Evolutionary conservation across 2,797 vertebrate genomes (phyloP).

Genomic region (Anguilla megastoma): DNA sequence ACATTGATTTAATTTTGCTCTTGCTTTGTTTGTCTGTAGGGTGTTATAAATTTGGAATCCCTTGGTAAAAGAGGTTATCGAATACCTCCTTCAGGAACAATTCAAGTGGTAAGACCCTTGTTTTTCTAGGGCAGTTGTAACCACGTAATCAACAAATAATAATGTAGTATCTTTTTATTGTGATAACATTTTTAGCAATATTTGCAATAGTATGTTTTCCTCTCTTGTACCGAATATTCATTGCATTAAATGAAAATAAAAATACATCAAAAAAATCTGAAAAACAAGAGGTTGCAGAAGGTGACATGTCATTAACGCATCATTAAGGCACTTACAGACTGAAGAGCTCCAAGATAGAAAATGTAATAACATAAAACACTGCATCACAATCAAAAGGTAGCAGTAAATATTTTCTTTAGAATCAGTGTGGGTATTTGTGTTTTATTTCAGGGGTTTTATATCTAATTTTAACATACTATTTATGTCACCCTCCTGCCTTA

Average conservation of each 20-base stretch:
- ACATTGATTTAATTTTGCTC: neutral
- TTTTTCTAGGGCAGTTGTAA: neutral
- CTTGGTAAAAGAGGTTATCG: constrained; percentile 98
- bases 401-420: neutral
- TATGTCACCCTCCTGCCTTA: neutral
- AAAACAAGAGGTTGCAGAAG: neutral
- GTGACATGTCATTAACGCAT: too few species aligned
- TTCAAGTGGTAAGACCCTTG: constrained; percentile 91
- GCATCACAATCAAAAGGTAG: neutral
- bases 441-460: neutral
- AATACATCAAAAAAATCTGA: neutral
- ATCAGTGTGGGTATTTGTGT: neutral
- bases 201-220: neutral
- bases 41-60: constrained; percentile 96
- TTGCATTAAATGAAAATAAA: neutral
- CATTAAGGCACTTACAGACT: too few species aligned
- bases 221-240: neutral
- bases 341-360: neutral
- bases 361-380: neutral
- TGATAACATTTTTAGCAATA: neutral
- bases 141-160: neutral
- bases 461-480: neutral
- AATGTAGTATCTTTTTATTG: neutral
- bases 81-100: constrained; percentile 99
- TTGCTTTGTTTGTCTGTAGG: constrained; percentile 69